phyloP scores from a whole-genome alignment of 2,113 vertebrate species.

The Phylloscopus trochilus region DNA sequence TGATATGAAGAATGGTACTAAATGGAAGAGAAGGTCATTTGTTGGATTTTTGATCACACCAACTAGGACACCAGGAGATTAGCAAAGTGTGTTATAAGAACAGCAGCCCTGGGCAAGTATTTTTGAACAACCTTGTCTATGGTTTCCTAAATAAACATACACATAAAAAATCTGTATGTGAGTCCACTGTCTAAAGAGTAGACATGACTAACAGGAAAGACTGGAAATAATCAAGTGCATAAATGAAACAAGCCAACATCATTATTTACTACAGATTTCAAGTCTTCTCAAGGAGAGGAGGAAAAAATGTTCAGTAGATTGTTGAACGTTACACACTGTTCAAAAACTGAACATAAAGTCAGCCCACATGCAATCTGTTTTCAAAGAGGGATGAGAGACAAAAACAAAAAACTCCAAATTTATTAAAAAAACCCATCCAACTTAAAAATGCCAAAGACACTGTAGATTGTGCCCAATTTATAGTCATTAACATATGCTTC shows the following conservation, averaged over 20 bases:
- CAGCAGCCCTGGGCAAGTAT: background rate
- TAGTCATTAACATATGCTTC: background rate
- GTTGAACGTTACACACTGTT: background rate
- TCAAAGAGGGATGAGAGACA: background rate
- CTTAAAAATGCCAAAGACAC: background rate
- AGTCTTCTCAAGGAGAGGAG: background rate
- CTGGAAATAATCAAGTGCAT: background rate
- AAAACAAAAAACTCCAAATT: background rate
- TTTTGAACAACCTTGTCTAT: background rate
- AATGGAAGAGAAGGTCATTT: background rate
- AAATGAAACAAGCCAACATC: background rate
- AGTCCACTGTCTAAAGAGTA: background rate
- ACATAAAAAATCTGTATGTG: background rate
- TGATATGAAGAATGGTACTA: background rate
- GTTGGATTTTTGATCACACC: background rate
- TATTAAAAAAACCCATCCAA: background rate
- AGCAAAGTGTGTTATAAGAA: background rate
- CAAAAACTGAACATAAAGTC: background rate
- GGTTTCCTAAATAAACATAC: background rate
- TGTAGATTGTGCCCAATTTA: background rate
- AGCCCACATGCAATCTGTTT: conserved; percentile 37
- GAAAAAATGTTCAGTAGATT: background rate
- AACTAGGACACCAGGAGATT: background rate
- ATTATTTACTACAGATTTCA: background rate
- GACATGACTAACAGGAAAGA: background rate